Conservation (phyloP, 2,113 vertebrate species). For the Albula glossodonta region DNA sequence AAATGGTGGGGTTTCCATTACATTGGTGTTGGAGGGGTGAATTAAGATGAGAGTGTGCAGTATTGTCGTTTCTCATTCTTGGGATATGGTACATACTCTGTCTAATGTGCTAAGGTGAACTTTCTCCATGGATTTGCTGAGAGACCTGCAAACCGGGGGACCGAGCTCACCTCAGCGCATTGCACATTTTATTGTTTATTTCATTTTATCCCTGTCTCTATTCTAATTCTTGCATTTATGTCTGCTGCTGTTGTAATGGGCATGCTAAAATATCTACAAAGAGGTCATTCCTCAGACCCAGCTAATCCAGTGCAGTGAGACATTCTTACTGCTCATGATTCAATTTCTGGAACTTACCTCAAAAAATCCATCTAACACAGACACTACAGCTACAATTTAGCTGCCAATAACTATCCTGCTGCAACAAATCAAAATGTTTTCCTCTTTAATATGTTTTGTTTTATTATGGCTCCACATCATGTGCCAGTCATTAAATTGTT, state of each 20-base stretch:
- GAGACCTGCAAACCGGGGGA: not conserved
- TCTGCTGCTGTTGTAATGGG: conserved; percentile 57
- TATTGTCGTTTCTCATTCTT: conserved; percentile 8
- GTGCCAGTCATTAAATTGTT: no score
- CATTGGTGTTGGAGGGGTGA: not conserved
- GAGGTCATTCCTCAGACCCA: conserved; percentile 49
- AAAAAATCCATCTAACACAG: not conserved
- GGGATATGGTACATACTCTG: conserved; percentile 12
- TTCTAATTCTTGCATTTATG: conserved; percentile 37
- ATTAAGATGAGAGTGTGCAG: not conserved
- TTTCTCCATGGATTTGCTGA: conserved; percentile 7
- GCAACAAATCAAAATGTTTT: no score
- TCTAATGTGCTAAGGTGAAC: conserved; percentile 8
- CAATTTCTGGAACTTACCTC: not conserved
- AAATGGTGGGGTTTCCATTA: conserved; percentile 1
- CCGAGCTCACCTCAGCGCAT: conserved; percentile 1
- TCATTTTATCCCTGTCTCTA: conserved; percentile 43
- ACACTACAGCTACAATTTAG: not conserved
- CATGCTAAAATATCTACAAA: conserved; percentile 69
- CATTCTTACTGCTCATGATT: not conserved
- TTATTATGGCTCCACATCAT: no score
- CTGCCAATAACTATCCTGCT: no score
- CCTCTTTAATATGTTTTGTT: no score
- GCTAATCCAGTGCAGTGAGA: not conserved
- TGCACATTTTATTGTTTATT: conserved; percentile 36